Evolutionary conservation across 1,140 invertebrate species (phyloP).

Genomic region (Eufriesea mexicana): DNA sequence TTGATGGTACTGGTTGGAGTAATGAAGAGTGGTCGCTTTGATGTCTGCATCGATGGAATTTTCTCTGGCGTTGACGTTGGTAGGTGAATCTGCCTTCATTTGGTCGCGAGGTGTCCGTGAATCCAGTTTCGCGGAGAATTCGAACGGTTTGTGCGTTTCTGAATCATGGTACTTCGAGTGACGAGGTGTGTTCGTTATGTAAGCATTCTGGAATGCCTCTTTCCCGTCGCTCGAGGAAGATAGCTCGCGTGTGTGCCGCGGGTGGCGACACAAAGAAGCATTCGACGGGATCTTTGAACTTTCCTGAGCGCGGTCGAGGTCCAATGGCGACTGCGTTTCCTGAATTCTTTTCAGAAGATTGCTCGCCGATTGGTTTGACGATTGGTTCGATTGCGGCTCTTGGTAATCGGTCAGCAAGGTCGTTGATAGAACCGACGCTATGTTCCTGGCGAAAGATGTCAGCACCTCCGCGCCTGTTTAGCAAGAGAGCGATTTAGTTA

Average conservation of each 20-base stretch:
- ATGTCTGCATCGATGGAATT: conserved; percentile 24
- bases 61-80: background rate
- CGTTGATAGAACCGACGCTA: conserved; percentile 64
- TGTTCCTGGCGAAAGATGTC: conserved; percentile 65
- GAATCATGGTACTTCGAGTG: background rate
- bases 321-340: background rate
- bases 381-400: conserved; percentile 21
- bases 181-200: background rate
- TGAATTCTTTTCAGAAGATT: background rate
- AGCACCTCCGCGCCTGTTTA: conserved; percentile 64
- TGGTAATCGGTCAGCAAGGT: conserved; percentile 59
- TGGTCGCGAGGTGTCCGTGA: background rate
- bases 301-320: background rate
- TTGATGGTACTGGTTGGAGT: background rate
- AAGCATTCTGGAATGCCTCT: background rate
- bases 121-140: background rate
- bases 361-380: background rate
- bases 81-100: accelerated
- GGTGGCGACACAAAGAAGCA: background rate
- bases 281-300: background rate
- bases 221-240: background rate
- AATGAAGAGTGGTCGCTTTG: background rate
- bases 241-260: background rate
- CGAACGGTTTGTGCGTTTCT: background rate
- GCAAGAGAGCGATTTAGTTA: conserved; percentile 5